phyloP scores from a whole-genome alignment of 2,888 invertebrate genomes.

The Scaptomyza polygonia region DNA sequence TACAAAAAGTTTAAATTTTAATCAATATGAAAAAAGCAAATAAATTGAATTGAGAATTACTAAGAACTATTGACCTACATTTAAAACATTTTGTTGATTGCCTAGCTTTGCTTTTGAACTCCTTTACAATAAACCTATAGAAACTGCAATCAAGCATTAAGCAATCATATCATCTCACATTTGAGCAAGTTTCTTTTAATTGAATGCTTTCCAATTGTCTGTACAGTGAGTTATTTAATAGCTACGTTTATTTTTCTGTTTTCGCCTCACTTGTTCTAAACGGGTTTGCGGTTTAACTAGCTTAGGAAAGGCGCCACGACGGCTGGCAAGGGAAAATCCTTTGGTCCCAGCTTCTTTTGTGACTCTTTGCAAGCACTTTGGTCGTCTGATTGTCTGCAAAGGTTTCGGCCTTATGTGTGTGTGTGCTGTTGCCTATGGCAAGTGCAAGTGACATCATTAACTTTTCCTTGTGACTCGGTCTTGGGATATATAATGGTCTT shows the following conservation, averaged over 20 bases:
- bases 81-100: background rate
- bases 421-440: slow-evolving; percentile 42
- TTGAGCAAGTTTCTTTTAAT: background rate
- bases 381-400: background rate
- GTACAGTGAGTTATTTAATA: slow-evolving; percentile 36
- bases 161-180: background rate
- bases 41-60: background rate
- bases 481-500: slow-evolving; percentile 52
- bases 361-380: slow-evolving; percentile 5
- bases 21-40: background rate
- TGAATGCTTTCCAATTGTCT: background rate
- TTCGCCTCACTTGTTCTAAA: slow-evolving; percentile 15
- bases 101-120: background rate
- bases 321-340: background rate
- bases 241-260: slow-evolving; percentile 13
- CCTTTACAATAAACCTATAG: background rate
- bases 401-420: slow-evolving; percentile 15
- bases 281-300: slow-evolving; percentile 8
- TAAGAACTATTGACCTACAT: background rate
- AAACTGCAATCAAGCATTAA: slow-evolving; percentile 7
- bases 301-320: slow-evolving; percentile 13
- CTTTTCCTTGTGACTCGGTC: slow-evolving; percentile 53
- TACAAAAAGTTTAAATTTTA: background rate
- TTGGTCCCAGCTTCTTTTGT: background rate
- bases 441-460: slow-evolving; percentile 80